A percentile compares a stretch with the other conserved stretches of the same genome.
Conservation (phyloP, 2,113 vertebrate genomes). For the Xenopus borealis region DNA sequence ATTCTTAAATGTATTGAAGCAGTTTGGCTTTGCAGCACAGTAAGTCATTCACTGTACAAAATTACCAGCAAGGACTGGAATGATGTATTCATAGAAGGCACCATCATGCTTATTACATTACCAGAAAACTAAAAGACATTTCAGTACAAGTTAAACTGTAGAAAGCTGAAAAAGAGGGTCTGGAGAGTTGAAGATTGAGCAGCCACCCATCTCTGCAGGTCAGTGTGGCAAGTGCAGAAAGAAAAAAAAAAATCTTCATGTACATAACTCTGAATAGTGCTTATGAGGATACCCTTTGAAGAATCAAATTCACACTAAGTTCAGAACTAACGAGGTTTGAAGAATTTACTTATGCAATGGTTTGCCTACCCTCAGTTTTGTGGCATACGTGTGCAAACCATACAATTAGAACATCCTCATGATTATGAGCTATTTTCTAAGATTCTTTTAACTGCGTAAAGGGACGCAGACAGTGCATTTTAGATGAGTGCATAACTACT, state of each 20-base stretch:
- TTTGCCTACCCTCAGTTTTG: constrained; percentile 63
- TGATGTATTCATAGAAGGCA: constrained; percentile 92
- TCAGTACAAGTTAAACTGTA: constrained; percentile 80
- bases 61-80: constrained; percentile 85
- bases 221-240: constrained; percentile 66
- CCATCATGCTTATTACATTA: constrained; percentile 89
- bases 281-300: constrained; percentile 63
- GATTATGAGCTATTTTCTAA: constrained; percentile 68
- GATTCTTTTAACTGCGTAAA: constrained; percentile 66
- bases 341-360: constrained; percentile 73
- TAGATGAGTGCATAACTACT: constrained; percentile 79
- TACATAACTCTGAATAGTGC: constrained; percentile 51
- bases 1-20: constrained; percentile 72
- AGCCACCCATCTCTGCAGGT: constrained; percentile 68
- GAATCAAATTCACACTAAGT: constrained; percentile 72
- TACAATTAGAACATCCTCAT: constrained; percentile 64
- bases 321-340: constrained; percentile 69
- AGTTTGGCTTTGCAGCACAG: constrained; percentile 71
- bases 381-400: constrained; percentile 79
- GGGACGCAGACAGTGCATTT: constrained; percentile 84
- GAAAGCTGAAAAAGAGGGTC: constrained; percentile 71
- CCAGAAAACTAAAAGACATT: constrained; percentile 79
- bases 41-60: constrained; percentile 73
- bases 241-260: constrained; percentile 51
- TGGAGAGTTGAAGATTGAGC: constrained; percentile 62